Base-by-base conservation (phyloP, 2,113 vertebrate genomes). In the Benitochromis conjunctus region DNA sequence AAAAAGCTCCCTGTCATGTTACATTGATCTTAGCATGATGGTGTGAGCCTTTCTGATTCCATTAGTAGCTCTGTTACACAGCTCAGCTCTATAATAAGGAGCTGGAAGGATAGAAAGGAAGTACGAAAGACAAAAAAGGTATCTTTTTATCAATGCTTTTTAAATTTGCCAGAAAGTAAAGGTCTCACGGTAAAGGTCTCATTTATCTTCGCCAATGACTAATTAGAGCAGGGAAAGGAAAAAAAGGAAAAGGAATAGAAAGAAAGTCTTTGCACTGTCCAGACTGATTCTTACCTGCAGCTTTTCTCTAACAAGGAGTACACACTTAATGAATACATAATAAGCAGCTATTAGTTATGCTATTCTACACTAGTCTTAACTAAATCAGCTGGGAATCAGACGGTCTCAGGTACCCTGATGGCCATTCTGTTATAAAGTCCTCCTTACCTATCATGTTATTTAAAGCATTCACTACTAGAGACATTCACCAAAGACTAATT, bases 1-100 rank as follows among this genome's bases (percentile, higher is more conserved):
- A 94, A 94, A 95, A 93, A 94, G 91, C 93, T 81, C 87, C 89
- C 90, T 93, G 95, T 94, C 93, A 93, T 94, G 93, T 95, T 91
- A 84, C 89, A 94, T 93, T 93, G 95, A 94, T 94, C 92, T 88
- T 58, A 87, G 93, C 92, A 83, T 91, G 90, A 93, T 85, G 90
- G 81, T 81, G 69, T 80, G 84, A 93, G 88, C 43, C 88, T 83
- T 57, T 82, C 53, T 89, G 88, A 91, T 89, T 92, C 92, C 87
- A 91, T 87, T 92, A 91, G 89, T n/a, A 76, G 79, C 90, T 86
- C 85, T 71, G 89, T 88, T 92, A 89, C 89, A 91, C 77, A 55
- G 82, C 64, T 79, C 54, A 4, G 86, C 9, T 55, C 87, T 87
- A 76, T 84, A 82, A 87, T 83, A 69, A 80, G 81, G 69, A 46